These are phyloP conservation scores for Tuta absoluta DNA, from an alignment of 2,888 invertebrate genomes.

Conservation along the genomic window DNA sequence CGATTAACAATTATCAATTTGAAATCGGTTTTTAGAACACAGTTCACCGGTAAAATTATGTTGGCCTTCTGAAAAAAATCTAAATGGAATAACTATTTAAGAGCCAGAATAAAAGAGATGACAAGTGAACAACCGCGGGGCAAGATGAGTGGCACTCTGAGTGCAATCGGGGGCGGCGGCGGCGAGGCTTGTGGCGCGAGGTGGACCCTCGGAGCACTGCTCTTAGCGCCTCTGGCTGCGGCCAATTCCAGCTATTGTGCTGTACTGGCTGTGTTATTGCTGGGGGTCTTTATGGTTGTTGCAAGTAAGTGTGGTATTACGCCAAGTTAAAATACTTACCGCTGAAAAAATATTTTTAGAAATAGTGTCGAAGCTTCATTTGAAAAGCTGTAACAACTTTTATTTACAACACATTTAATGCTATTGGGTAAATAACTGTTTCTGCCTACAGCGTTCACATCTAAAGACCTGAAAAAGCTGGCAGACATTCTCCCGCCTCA, in stretches of 20 bases:
- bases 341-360: not conserved
- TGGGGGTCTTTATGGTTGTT: constrained; percentile 74
- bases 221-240: constrained; percentile 81
- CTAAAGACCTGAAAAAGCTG: constrained; percentile 66
- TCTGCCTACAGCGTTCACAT: constrained; percentile 60
- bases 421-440: not conserved
- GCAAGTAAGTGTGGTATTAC: constrained; percentile 68
- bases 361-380: too few relatives aligned
- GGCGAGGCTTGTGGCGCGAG: constrained; percentile 74
- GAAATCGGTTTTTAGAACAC: too few relatives aligned
- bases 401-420: too few relatives aligned
- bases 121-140: constrained; percentile 48
- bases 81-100: not conserved
- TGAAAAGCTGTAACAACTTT: too few relatives aligned
- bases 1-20: too few relatives aligned
- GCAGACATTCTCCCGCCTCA: constrained; percentile 65
- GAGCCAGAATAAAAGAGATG: constrained; percentile 41
- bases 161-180: constrained; percentile 61
- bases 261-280: constrained; percentile 77
- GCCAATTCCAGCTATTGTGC: constrained; percentile 83
- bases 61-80: not conserved
- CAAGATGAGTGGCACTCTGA: constrained; percentile 56
- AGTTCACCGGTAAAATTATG: too few relatives aligned
- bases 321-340: not conserved
- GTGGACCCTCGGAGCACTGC: constrained; percentile 82